Evolutionary conservation across 2,113 vertebrate genomes (phyloP).

Genomic region (Anguilla rostrata): DNA sequence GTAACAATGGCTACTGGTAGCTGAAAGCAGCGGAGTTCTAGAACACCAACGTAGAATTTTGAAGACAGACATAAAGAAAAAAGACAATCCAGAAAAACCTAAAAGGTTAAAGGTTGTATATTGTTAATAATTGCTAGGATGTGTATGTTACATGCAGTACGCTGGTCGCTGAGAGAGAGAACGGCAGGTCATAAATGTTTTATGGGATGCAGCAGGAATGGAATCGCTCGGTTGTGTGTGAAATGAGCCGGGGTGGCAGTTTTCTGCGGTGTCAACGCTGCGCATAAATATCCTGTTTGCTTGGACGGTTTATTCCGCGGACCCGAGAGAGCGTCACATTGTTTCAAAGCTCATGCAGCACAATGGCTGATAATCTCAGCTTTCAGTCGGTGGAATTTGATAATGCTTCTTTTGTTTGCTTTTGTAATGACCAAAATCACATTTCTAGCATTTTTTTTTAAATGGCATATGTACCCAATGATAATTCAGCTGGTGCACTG

Average conservation of each 20-base stretch:
- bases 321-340: neutral
- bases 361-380: neutral
- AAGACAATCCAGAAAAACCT: too few relatives aligned
- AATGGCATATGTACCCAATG: neutral
- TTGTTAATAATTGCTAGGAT: slow-evolving; percentile 3
- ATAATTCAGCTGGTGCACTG: neutral
- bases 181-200: neutral
- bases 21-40: too few relatives aligned
- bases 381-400: neutral
- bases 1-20: too few relatives aligned
- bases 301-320: neutral
- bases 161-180: neutral
- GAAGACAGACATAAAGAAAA: too few relatives aligned
- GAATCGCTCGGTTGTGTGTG: neutral
- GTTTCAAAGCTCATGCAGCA: neutral
- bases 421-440: neutral
- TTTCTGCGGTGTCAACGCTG: neutral
- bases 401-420: slow-evolving; percentile 16
- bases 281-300: neutral
- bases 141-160: neutral
- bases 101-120: neutral
- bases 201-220: neutral
- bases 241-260: slow-evolving; percentile 2
- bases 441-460: neutral
- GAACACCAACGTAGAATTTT: too few relatives aligned